Base-by-base conservation (phyloP, 2,888 invertebrate genomes). In the Tenthredo amoena region DNA sequence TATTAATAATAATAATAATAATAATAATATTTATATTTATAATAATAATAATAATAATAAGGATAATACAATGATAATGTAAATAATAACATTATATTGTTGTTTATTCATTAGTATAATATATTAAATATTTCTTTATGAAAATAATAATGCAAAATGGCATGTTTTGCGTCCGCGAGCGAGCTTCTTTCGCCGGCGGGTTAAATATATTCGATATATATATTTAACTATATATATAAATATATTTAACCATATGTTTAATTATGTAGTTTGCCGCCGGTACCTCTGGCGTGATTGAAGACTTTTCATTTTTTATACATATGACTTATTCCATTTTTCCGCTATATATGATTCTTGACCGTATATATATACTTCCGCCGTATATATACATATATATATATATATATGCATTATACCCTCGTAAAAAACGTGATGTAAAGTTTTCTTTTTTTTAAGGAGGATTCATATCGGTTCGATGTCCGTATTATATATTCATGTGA, bases 141-240 rank as follows among this genome's bases (percentile, higher is more conserved):
- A 90, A 89, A 90, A 90, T 90, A 90, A 90, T 89, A 89, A 89
- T 89, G 87, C 79, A 87, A 90, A 89, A 89, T 90, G 89, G 89
- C 90, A 89, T 90, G 87, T 88, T 86, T 89, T 88, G 85, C 88
- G 90, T 88, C 89, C 88, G 88, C 88, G 87, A 87, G 68, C 34
- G 34, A 26, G 21, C 50, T 77, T 40, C 1, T 62, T 21, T 58
- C 62, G 26, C 37, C 62, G 81, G 37, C 62, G 58, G 81, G 62
- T 15, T 81, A 21, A 62, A 62, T 81, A 81, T 34, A 31, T 18
- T 34, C 3, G 34, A 15, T 43, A 31, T 72, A 40, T 40, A 72
- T 47, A 31, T 50, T n/a, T 43, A 72, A 15, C 37, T 40, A 72
- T 72, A 72, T 72, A 37, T 72, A 71, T 31, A n/a, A 2, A 15